These are phyloP conservation scores for Tipula lateralis DNA, from an alignment of 2,888 invertebrate genomes.

Conservation along the genomic window DNA sequence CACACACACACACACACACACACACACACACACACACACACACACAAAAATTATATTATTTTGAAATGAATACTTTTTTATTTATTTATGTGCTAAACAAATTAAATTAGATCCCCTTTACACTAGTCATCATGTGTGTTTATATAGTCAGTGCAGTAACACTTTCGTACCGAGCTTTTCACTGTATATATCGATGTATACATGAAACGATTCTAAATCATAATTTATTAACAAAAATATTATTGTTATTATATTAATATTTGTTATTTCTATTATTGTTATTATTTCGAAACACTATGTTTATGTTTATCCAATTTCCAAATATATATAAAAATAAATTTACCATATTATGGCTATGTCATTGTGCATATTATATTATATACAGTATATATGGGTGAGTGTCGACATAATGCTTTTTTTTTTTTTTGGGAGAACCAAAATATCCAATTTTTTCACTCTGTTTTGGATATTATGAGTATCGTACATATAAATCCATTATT, in stretches of 20 bases:
- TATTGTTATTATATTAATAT: not conserved
- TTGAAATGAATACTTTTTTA: constrained; percentile 15
- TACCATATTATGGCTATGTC: not conserved
- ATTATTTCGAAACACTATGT: constrained; percentile 5
- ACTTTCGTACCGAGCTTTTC: not conserved
- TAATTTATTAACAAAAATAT: constrained; percentile 1
- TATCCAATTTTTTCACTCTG: not conserved
- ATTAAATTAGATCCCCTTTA: not conserved
- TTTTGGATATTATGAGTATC: not conserved
- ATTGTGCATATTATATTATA: not conserved
- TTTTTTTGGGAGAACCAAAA: not conserved
- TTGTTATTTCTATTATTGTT: not conserved
- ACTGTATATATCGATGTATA: not conserved
- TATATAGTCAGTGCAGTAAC: not conserved
- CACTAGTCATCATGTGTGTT: not conserved
- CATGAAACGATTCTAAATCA: not conserved
- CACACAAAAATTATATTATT: not conserved
- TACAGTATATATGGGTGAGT: not conserved
- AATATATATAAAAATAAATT: not conserved
- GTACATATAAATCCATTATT: not conserved
- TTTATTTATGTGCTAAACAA: constrained; percentile 24
- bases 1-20: not conserved
- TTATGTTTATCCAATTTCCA: not conserved
- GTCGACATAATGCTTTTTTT: not conserved
- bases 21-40: not conserved